Evolutionary conservation across 2,888 invertebrate genomes (phyloP), one percentile per base, ranked within the genome.

Genomic region (Calameuta filiformis): DNA sequence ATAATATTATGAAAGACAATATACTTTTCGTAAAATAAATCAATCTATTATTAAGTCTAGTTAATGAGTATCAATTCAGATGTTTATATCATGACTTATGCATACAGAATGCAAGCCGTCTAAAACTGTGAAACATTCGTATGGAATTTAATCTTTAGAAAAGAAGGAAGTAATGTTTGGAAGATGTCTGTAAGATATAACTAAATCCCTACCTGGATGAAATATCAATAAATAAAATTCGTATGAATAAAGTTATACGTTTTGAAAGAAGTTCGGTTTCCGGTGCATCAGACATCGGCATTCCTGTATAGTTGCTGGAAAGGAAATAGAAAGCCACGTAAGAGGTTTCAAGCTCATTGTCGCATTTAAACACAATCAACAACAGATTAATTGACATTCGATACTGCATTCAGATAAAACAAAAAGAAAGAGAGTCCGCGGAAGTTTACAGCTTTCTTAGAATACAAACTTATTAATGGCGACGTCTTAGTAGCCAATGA

Each of bases 1-100:
- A 82, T 75, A 78, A 77, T 33, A 84, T 85, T 69, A 81, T 83
- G 69, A 84, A 76, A 37, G 84, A 87, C n/a, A 87, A 81, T 68
- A 82, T 79, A 37, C 35, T 77, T 11, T 76, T 79, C 23, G 12
- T 23, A 4, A 74, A 35, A 37, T 79, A 69, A 76, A 76, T 4
- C 15, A 34, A 74, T 23, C 56, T 56, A 56, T 15, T 56, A 56
- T 23, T 56, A 23, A 56, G 9, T 56, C 23, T 23, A 23, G 9
- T 56, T 56, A 23, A 40, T 40, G 15, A 40, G 23, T 23, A 23
- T 40, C 15, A 40, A 40, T 40, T 1, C 6, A 15, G 2, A 23
- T 40, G 4, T 15, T 23, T 37, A 37, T 12, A 37, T 12, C 37
- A 56, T 56, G 9, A 56, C 2, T 15, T 15, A 56, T 2, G 9